Conservation (phyloP, 2,797 vertebrate species). For the Pantherophis vulpinus region DNA sequence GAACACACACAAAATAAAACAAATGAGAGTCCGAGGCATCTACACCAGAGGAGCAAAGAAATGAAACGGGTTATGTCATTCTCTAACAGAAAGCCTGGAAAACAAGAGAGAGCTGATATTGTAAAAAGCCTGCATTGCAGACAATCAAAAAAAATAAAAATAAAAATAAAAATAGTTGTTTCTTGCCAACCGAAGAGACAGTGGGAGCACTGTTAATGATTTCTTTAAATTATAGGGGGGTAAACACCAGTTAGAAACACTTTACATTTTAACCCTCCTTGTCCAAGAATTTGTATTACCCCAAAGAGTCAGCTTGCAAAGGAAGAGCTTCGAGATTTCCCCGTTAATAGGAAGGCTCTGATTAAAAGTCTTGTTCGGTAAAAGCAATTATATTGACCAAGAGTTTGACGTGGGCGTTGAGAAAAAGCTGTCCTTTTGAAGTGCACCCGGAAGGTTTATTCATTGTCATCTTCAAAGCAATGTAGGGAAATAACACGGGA, state of each 20-base stretch:
- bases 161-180: neutral
- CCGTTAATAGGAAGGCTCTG: slow-evolving; percentile 57
- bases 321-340: slow-evolving; percentile 37
- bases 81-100: neutral
- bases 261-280: neutral
- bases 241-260: neutral
- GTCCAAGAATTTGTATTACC: slow-evolving; percentile 1
- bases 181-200: neutral
- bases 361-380: slow-evolving; percentile 71
- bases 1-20: neutral
- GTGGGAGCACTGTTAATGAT: neutral
- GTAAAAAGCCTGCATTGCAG: neutral
- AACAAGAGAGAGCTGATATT: neutral
- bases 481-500: too few species aligned
- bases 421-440: slow-evolving; percentile 16
- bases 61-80: too few species aligned
- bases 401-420: neutral
- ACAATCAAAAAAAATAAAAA: neutral
- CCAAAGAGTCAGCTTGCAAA: neutral
- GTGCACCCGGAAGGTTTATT: slow-evolving; percentile 6
- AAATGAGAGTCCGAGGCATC: neutral
- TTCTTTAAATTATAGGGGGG: neutral
- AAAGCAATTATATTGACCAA: slow-evolving; percentile 67
- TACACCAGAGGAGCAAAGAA: neutral
- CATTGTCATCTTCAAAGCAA: slow-evolving; percentile 5